Conservation (phyloP, 2,888 invertebrate genomes). For the Eristalis pertinax region DNA sequence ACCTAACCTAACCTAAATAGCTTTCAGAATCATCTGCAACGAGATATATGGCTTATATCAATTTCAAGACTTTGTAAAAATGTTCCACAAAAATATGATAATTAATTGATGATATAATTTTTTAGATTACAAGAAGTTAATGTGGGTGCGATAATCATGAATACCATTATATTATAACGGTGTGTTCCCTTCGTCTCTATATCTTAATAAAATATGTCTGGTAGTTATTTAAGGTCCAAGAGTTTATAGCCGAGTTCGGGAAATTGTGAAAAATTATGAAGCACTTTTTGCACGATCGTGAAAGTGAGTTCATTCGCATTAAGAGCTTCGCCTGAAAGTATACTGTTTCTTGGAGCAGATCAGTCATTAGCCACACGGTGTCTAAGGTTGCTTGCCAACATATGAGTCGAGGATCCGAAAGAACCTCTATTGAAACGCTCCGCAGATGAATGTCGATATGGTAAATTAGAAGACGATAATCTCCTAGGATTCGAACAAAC, state of each 20-base stretch:
- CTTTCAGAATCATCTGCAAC: background rate
- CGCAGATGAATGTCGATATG: too few relatives aligned
- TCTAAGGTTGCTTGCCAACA: background rate
- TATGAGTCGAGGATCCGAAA: background rate
- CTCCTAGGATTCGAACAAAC: too few relatives aligned
- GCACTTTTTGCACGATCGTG: background rate
- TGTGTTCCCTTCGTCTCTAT: too few relatives aligned
- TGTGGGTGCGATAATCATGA: too few relatives aligned
- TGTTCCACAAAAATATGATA: background rate
- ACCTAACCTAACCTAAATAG: background rate
- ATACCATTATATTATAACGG: too few relatives aligned
- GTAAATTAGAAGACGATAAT: too few relatives aligned
- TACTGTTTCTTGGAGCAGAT: background rate
- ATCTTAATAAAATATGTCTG: too few relatives aligned
- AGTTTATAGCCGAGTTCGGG: too few relatives aligned
- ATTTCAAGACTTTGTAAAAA: background rate
- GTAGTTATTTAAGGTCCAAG: too few relatives aligned
- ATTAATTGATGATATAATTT: background rate
- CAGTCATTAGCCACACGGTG: background rate
- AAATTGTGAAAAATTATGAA: background rate
- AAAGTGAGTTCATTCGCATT: background rate
- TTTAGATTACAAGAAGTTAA: background rate
- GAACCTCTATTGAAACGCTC: background rate
- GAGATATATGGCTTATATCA: background rate
- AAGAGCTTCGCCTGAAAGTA: background rate